Evolutionary conservation across 1,140 invertebrate species (phyloP), one percentile per base, ranked within the genome.

Genomic region (Vanessa tameamea): DNA sequence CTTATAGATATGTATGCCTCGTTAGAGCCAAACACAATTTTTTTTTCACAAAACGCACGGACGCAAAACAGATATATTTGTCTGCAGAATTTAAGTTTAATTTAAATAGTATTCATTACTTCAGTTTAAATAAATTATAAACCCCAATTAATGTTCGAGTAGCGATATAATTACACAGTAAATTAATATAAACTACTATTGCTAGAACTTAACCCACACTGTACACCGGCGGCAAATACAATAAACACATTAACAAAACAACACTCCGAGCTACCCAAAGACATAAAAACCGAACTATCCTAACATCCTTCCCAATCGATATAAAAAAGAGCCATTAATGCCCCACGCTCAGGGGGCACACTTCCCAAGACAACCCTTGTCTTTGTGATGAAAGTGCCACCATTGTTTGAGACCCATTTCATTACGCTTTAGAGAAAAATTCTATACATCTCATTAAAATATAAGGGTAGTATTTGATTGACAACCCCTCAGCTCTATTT

Each of bases 371-470:
- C 57, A 68, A 63, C 67, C 53, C 16, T 73, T 59, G 66, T 72
- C 69, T 73, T 76, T 74, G 23, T 71, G 69, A 61, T 64, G 64
- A 74, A 75, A 74, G 59, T 72, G 47, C 53, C 65, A 31, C 31
- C 31, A 74, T 78, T 74, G 72, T 78, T 68, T 57, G 57, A 64
- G 59, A 57, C 31, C 23, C 14, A 23, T 61, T 61, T 61, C 31
- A 61, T 61, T 26, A 37, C 59, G 73, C 50, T 65, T 67, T 72
- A 51, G 66, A 73, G 26, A 47, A 64, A 43, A 65, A 64, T 37
- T 71, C 65, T 72, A 76, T 70, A 50, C 26, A 51, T 70, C 55
- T 69, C 57, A 71, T 68, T 74, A 64, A 73, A 70, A 77, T 64
- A 64, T 67, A n/a, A 37, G 68, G 72, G 65, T 55, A 31, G 57